A percentile compares a stretch with the other conserved stretches of the same genome.
phyloP scores from a whole-genome alignment of 2,888 invertebrate species.

The Heliconius ethilla region DNA sequence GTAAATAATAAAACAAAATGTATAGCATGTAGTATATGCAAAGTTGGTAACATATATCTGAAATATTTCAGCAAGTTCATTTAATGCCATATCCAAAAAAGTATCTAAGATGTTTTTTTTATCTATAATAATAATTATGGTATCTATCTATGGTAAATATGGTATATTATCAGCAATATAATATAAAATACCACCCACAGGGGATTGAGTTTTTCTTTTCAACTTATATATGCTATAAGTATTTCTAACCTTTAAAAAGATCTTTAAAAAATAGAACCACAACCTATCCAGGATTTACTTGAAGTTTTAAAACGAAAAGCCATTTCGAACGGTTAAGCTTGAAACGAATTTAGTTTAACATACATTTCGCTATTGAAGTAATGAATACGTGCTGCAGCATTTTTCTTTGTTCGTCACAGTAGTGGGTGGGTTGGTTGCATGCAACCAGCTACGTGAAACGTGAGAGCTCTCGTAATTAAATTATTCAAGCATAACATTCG shows the following conservation, averaged over 20 bases:
- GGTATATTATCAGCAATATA: no score
- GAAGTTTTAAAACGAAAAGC: not conserved
- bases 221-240: not conserved
- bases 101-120: no score
- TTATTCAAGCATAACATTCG: conserved; percentile 27
- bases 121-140: no score
- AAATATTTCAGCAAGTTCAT: no score
- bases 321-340: not conserved
- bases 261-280: not conserved
- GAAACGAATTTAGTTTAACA: conserved; percentile 5
- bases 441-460: conserved; percentile 11
- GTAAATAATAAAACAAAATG: no score
- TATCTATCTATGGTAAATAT: no score
- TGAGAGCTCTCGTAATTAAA: conserved; percentile 25
- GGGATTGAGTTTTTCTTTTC: no score
- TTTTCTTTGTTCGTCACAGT: conserved; percentile 23
- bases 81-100: no score
- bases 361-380: conserved; percentile 21
- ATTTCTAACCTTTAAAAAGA: not conserved
- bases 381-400: conserved; percentile 12
- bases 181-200: no score
- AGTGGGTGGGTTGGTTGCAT: conserved; percentile 10
- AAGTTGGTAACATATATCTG: no score
- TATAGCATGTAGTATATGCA: no score
- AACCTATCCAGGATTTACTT: not conserved